These are phyloP conservation scores for Solenopsis invicta DNA, from an alignment of 1,140 invertebrate genomes.

Conservation along the genomic window DNA sequence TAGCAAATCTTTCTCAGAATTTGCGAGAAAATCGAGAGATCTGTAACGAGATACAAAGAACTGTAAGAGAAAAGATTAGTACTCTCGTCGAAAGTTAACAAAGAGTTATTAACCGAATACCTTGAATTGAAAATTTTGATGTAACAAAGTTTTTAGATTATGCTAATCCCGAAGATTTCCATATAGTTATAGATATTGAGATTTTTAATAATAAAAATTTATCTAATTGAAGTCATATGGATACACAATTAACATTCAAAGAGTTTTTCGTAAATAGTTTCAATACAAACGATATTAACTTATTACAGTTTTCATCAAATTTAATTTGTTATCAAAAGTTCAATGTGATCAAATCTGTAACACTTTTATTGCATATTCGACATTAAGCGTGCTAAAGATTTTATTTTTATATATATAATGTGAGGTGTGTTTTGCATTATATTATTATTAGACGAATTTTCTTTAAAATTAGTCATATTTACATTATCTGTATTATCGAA, in stretches of 20 bases:
- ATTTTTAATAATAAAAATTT: background rate
- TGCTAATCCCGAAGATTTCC: background rate
- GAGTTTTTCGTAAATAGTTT: background rate
- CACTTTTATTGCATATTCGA: background rate
- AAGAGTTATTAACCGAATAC: background rate
- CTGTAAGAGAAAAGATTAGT: background rate
- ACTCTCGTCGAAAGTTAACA: conserved; percentile 12
- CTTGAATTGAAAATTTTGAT: background rate
- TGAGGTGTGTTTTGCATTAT: too few species aligned
- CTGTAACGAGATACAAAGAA: background rate
- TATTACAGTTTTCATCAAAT: background rate
- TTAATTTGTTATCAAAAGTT: conserved; percentile 7
- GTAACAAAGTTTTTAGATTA: background rate
- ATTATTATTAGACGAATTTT: background rate
- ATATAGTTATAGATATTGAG: background rate
- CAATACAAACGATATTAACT: background rate
- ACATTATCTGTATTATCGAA: background rate
- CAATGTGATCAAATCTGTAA: background rate
- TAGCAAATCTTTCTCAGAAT: background rate
- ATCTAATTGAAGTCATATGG: background rate
- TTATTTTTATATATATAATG: background rate
- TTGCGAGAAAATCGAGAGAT: conserved; percentile 24
- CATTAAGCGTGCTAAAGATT: background rate
- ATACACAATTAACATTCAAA: background rate
- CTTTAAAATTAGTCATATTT: background rate